Percentiles rank a stretch among this genome's conserved stretches.
phyloP scores from a whole-genome alignment of 2,113 vertebrate species.

The Colius striatus region DNA sequence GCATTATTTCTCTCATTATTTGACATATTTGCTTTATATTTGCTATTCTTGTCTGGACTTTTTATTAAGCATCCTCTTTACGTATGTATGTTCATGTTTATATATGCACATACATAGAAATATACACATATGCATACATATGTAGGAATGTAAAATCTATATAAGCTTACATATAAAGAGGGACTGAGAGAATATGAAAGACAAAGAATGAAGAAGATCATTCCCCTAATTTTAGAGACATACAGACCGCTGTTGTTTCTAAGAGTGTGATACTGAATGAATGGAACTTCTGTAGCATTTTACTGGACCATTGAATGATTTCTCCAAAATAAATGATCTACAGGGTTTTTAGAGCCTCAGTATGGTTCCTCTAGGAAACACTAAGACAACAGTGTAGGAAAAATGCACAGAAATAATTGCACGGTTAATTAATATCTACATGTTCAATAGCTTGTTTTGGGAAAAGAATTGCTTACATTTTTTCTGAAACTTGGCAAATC shows the following conservation, averaged over 20 bases:
- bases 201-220: neutral
- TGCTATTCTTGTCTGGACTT: neutral
- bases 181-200: neutral
- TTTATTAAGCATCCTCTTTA: neutral
- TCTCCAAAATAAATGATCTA: neutral
- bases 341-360: neutral
- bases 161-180: neutral
- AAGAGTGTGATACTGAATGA: neutral
- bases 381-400: neutral
- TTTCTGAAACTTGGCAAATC: neutral
- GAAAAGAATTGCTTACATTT: neutral
- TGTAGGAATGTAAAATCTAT: neutral
- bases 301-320: neutral
- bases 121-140: fast-evolving
- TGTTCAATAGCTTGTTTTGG: neutral
- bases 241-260: neutral
- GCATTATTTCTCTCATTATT: conserved; percentile 27
- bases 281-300: neutral
- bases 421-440: neutral
- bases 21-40: conserved; percentile 16
- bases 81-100: neutral
- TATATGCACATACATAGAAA: neutral
- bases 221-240: neutral
- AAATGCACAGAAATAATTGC: neutral
- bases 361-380: neutral